These are phyloP conservation scores for Danio kyathit DNA, from an alignment of 2,797 vertebrate genomes.

Conservation along the genomic window DNA sequence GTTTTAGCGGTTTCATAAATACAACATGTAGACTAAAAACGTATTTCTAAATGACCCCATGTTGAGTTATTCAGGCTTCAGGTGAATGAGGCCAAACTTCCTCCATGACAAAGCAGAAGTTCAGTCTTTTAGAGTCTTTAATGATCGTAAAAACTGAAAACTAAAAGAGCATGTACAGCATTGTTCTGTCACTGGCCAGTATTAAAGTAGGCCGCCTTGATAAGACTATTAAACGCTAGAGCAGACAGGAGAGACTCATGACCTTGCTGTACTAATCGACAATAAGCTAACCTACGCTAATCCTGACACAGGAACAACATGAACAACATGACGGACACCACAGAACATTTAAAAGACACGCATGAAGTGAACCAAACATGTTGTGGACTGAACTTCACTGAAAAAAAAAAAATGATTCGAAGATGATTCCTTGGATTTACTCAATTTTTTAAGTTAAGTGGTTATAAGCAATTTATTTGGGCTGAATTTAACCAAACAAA, in stretches of 20 bases:
- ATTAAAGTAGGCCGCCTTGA: conserved; percentile 8
- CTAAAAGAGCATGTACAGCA: neutral
- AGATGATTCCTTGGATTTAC: too few species aligned
- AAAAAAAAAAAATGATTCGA: neutral
- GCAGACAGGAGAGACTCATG: conserved; percentile 36
- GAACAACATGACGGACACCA: neutral
- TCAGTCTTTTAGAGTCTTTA: neutral
- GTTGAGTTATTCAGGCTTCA: conserved; percentile 21
- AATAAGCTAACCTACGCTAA: conserved; percentile 33
- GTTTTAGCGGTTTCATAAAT: too few species aligned
- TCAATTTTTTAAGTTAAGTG: too few species aligned
- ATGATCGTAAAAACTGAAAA: neutral
- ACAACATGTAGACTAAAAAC: too few species aligned
- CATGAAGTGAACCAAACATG: neutral
- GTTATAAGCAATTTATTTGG: too few species aligned
- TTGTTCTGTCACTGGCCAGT: neutral
- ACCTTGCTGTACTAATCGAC: conserved; percentile 51
- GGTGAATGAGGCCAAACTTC: neutral
- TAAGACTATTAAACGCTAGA: conserved; percentile 49
- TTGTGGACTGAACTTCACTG: neutral
- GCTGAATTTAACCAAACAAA: too few species aligned
- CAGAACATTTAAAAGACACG: neutral
- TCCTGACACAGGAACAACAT: neutral
- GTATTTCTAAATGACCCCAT: too few species aligned
- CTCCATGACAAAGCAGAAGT: neutral